Evolutionary conservation across 1,140 invertebrate genomes (phyloP).

Genomic region (roundworm (Caenorhabditis elegans)): DNA sequence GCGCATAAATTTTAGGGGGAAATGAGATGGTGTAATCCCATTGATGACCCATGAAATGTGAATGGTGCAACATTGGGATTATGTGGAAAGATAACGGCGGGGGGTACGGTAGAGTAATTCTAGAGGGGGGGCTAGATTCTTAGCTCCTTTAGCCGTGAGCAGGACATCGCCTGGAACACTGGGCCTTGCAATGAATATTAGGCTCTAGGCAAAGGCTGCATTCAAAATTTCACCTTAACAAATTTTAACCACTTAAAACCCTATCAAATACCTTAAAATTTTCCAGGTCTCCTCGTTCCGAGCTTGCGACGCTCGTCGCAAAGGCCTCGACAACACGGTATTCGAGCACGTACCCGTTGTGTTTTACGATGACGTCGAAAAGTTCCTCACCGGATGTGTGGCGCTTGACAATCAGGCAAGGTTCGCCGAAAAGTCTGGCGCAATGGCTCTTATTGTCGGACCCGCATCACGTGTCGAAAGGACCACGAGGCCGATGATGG

Average conservation of each 20-base stretch:
- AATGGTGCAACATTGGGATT: not conserved
- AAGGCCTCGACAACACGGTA: slow-evolving; percentile 37
- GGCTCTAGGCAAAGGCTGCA: too few species aligned
- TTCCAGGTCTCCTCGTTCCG: slow-evolving; percentile 42
- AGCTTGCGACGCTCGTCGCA: slow-evolving; percentile 40
- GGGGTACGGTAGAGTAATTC: too few species aligned
- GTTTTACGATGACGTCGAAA: slow-evolving; percentile 44
- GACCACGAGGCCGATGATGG: slow-evolving; percentile 25
- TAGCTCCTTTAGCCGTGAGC: too few species aligned
- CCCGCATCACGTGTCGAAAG: slow-evolving; percentile 31
- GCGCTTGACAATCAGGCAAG: slow-evolving; percentile 47
- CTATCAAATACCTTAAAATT: not conserved
- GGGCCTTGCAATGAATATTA: too few species aligned
- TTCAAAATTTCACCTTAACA: too few species aligned
- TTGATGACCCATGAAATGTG: not conserved
- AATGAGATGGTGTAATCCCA: slow-evolving; percentile 28
- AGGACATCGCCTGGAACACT: too few species aligned
- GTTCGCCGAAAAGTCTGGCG: slow-evolving; percentile 49
- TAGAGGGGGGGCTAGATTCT: too few species aligned
- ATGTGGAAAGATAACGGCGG: too few species aligned
- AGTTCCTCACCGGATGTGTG: slow-evolving; percentile 45
- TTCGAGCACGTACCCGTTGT: slow-evolving; percentile 44
- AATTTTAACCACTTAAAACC: too few species aligned
- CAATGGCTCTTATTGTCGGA: slow-evolving; percentile 44
- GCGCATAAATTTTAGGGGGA: slow-evolving; percentile 21